These are phyloP conservation scores for Zeuzera pyrina DNA, from an alignment of 2,888 invertebrate species.

Conservation along the genomic window DNA sequence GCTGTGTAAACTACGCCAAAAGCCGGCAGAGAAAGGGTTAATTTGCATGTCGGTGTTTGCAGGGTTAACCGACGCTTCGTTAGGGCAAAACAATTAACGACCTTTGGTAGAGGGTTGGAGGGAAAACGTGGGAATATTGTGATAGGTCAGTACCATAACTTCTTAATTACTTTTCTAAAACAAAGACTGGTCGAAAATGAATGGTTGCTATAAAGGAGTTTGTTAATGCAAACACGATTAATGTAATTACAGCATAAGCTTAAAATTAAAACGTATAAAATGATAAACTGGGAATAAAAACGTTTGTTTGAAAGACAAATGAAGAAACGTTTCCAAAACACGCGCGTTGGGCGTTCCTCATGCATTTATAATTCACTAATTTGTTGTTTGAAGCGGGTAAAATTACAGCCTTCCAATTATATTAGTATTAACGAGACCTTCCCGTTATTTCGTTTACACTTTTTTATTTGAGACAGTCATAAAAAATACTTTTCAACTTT, in stretches of 20 bases:
- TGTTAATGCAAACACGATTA: no score
- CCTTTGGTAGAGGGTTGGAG: constrained; percentile 30
- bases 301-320: constrained; percentile 49
- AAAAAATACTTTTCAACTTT: no score
- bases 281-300: constrained; percentile 21
- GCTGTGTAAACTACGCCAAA: constrained; percentile 61
- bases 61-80: constrained; percentile 68
- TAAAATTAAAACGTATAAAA: no score
- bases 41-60: constrained; percentile 66
- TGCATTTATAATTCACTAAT: constrained; percentile 69
- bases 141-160: constrained; percentile 53
- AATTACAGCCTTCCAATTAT: constrained; percentile 65
- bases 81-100: constrained; percentile 65
- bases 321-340: constrained; percentile 53
- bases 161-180: no score
- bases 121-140: constrained; percentile 62
- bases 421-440: constrained; percentile 63
- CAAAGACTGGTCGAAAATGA: no score
- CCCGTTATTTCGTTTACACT: no score
- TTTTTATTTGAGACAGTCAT: no score
- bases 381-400: constrained; percentile 62
- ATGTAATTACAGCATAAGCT: no score
- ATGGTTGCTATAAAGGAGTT: no score
- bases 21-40: constrained; percentile 65
- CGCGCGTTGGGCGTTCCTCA: constrained; percentile 53